Evolutionary conservation across 2,888 invertebrate genomes (phyloP).

Genomic region (Drepana falcataria): DNA sequence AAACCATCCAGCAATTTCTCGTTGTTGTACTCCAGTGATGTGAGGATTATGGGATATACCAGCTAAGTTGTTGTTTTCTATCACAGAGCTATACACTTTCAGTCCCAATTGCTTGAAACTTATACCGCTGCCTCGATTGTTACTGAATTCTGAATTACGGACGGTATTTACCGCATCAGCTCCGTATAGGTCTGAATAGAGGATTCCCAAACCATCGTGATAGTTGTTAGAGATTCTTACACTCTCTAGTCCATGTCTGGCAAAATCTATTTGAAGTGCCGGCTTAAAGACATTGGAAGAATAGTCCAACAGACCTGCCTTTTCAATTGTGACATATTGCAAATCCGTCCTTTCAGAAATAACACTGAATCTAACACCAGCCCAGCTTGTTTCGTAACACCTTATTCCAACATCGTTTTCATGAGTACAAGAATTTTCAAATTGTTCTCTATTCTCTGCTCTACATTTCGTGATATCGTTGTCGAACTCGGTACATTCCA

Average conservation of each 20-base stretch:
- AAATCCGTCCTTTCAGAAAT: constrained; percentile 91
- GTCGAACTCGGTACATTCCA: constrained; percentile 94
- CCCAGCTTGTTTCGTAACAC: constrained; percentile 96
- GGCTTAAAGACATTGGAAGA: constrained; percentile 92
- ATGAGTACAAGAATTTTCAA: constrained; percentile 93
- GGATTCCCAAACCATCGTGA: constrained; percentile 94
- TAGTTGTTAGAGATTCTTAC: constrained; percentile 90
- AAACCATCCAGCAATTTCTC: constrained; percentile 96
- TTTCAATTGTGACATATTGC: constrained; percentile 92
- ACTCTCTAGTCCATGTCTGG: constrained; percentile 89
- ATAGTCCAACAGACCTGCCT: constrained; percentile 96
- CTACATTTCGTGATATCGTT: constrained; percentile 92
- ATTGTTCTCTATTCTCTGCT: constrained; percentile 86
- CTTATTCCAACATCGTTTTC: constrained; percentile 92
- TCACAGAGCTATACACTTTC: constrained; percentile 85
- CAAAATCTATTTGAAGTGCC: constrained; percentile 92
- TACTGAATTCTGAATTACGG: constrained; percentile 89
- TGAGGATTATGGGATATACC: constrained; percentile 96
- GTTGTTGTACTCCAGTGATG: constrained; percentile 88
- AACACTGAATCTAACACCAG: constrained; percentile 93
- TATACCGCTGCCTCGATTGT: constrained; percentile 93
- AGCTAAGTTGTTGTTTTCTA: constrained; percentile 90
- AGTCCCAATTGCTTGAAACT: constrained; percentile 93
- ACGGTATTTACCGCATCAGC: constrained; percentile 89
- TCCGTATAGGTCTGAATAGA: constrained; percentile 96